Evolutionary conservation across 2,797 vertebrate genomes (phyloP).

Genomic region (Melanotaenia nigrans): DNA sequence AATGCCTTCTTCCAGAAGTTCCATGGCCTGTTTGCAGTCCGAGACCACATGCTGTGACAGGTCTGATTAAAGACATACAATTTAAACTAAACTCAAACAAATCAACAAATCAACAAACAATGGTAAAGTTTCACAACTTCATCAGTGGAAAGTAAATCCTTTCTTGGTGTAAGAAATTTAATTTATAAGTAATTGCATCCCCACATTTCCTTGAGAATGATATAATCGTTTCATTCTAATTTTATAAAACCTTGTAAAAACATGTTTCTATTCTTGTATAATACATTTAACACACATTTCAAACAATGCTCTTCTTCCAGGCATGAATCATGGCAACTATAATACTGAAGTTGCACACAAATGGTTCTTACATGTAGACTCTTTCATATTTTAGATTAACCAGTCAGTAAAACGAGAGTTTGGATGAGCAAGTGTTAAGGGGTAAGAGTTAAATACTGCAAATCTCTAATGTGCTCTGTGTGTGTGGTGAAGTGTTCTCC

Average conservation of each 20-base stretch:
- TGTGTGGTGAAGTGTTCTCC: conserved; percentile 40
- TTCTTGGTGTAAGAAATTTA: neutral
- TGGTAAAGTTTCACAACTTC: neutral
- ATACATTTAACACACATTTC: neutral
- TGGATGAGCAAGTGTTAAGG: neutral
- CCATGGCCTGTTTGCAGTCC: conserved; percentile 91
- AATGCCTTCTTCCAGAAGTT: conserved; percentile 93
- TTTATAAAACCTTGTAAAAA: neutral
- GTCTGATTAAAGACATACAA: conserved; percentile 76
- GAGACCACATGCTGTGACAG: conserved; percentile 94
- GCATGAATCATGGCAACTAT: conserved; percentile 41
- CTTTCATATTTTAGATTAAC: too few relatives aligned
- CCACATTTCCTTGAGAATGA: neutral
- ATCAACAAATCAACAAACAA: neutral
- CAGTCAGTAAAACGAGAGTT: neutral
- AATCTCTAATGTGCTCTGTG: conserved; percentile 24
- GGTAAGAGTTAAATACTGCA: conserved; percentile 9
- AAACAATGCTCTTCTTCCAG: conserved; percentile 23
- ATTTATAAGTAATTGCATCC: too few relatives aligned
- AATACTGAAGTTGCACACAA: neutral
- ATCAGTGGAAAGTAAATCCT: neutral
- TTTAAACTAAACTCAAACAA: conserved; percentile 8
- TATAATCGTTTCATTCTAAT: neutral
- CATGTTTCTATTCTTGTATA: neutral
- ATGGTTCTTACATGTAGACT: too few relatives aligned